phyloP scores from a whole-genome alignment of 2,888 invertebrate species.

The Anoncus sp. region DNA sequence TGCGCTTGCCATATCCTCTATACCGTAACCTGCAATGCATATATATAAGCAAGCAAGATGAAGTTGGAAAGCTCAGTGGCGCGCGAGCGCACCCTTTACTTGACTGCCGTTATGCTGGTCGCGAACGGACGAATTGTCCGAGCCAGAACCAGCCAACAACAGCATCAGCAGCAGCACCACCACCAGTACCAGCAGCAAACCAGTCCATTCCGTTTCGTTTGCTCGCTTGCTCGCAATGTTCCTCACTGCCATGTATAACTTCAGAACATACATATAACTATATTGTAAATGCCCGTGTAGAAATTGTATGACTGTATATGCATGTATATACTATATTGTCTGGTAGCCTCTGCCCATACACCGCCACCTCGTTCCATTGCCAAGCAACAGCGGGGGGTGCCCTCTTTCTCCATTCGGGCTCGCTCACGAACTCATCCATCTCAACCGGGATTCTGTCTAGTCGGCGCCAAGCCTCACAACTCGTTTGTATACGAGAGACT shows the following conservation, averaged over 20 bases:
- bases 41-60: slow-evolving; percentile 54
- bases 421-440: slow-evolving; percentile 61
- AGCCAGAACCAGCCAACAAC: slow-evolving; percentile 58
- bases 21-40: slow-evolving; percentile 56
- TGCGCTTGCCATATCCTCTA: too few relatives aligned
- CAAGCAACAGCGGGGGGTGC: slow-evolving; percentile 53
- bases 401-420: slow-evolving; percentile 48
- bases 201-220: slow-evolving; percentile 57
- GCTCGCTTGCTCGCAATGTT: slow-evolving; percentile 48
- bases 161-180: slow-evolving; percentile 42
- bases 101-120: slow-evolving; percentile 48
- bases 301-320: too few relatives aligned
- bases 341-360: slow-evolving; percentile 29
- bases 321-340: slow-evolving; percentile 23
- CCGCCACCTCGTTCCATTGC: slow-evolving; percentile 54
- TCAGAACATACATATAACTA: slow-evolving; percentile 15
- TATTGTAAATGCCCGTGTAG: too few relatives aligned
- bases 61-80: slow-evolving; percentile 59
- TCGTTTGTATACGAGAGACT: slow-evolving; percentile 65
- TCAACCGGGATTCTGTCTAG: slow-evolving; percentile 66
- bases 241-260: slow-evolving; percentile 21
- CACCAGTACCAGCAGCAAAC: slow-evolving; percentile 21
- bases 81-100: slow-evolving; percentile 36
- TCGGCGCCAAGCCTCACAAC: slow-evolving; percentile 66
- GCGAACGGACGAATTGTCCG: slow-evolving; percentile 60